These are phyloP conservation scores for Eristalis pertinax DNA, from an alignment of 2,888 invertebrate genomes.

Conservation along the genomic window DNA sequence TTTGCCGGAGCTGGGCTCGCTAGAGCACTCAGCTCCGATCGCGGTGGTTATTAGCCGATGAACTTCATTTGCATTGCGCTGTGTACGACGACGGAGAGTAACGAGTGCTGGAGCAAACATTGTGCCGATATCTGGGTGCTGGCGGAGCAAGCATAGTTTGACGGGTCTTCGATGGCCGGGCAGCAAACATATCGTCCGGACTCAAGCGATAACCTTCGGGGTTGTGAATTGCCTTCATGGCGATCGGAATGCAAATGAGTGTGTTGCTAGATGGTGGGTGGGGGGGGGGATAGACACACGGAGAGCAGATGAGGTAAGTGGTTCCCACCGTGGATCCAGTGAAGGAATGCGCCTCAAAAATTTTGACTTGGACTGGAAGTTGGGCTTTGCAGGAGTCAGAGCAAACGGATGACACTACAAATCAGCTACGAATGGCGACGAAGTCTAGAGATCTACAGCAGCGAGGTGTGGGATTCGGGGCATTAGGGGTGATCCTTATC, in stretches of 20 bases:
- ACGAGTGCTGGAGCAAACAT: too few relatives aligned
- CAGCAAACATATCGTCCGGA: not conserved
- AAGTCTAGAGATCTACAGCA: too few relatives aligned
- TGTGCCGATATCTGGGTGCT: not conserved
- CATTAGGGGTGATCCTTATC: too few relatives aligned
- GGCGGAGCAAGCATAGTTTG: not conserved
- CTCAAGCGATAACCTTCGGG: not conserved
- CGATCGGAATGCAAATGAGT: not conserved
- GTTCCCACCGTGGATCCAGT: too few relatives aligned
- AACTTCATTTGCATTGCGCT: constrained; percentile 55
- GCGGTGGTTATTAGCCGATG: constrained; percentile 46
- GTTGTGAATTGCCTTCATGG: not conserved
- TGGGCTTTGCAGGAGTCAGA: too few relatives aligned
- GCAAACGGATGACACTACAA: too few relatives aligned
- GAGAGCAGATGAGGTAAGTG: too few relatives aligned
- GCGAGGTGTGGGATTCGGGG: too few relatives aligned
- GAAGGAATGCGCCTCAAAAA: too few relatives aligned
- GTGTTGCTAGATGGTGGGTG: too few relatives aligned
- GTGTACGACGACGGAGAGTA: not conserved
- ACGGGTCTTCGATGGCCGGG: not conserved
- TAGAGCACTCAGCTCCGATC: not conserved
- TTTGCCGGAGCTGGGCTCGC: constrained; percentile 6
- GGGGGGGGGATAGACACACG: not conserved
- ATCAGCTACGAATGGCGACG: too few relatives aligned
- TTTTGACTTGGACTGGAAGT: too few relatives aligned